Base-by-base conservation (phyloP, 1,140 invertebrate genomes). In the Drosophila baimaii region DNA sequence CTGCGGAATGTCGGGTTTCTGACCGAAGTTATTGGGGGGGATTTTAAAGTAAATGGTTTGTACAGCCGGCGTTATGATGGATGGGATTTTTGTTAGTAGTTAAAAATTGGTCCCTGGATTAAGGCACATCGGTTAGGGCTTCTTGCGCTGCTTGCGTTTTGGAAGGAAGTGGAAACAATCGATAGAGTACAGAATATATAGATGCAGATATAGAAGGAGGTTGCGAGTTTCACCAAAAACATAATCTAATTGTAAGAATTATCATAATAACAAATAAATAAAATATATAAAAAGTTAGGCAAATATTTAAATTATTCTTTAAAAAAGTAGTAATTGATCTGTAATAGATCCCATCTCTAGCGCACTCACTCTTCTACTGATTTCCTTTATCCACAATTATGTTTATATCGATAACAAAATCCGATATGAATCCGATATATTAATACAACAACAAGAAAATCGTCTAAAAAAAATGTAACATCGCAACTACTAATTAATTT, bases 91-190 rank as follows among this genome's bases (percentile, higher is more conserved):
- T 17, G 19, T 54, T 54, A 54, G 13, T 54, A 35, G 51, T 54
- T 54, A 54, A 35, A 23, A 10, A n/a, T 35, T 54, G 51, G 31
- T 54, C 51, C 51, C 31, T 21, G 31, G 13, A n/a, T 35, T 63
- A 88, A 88, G 82, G 84, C 82, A 89, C 68, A 23, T 79, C 66
- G 56, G 10, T 65, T 75, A 81, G 55, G 46, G 56, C 73, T 85
- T 90, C 73, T 85, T 90, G 63, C 82, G 82, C 79, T 88, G 69
- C 66, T 65, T 58, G 27, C 19, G 33, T 66, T 23, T 54, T n/a
- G 54, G n/a, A 37, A 37, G 61, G 17, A 57, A 49, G 58, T 37
- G 23, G 19, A 59, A 61, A 31, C 15, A 57, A 35, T 37, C 44
- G 37, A 62, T 23, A 47, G 8, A 58, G 49, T 41, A 61, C 1